Conservation (phyloP, 2,797 vertebrate genomes). For the Amblyopsis hoosieri region DNA sequence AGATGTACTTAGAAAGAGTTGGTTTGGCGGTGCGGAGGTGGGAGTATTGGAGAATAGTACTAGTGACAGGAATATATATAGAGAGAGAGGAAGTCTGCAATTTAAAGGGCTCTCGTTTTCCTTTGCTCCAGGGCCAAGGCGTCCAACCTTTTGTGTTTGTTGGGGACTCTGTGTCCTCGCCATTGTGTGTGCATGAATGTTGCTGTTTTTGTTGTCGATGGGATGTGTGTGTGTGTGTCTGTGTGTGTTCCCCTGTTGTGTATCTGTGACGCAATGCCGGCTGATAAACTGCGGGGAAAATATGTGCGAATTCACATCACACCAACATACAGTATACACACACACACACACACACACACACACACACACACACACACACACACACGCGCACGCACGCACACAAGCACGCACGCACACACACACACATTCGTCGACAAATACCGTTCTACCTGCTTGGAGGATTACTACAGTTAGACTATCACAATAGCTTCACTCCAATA, state of each 20-base stretch:
- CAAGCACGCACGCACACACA: too few species aligned
- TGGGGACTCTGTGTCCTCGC: slow-evolving; percentile 20
- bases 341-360: slow-evolving; percentile 19
- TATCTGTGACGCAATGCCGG: slow-evolving; percentile 70
- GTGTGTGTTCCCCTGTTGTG: not conserved
- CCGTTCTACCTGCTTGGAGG: slow-evolving; percentile 11
- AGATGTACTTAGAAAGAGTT: slow-evolving; percentile 15
- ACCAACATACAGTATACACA: slow-evolving; percentile 37
- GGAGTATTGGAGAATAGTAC: slow-evolving; percentile 19
- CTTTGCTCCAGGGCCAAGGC: slow-evolving; percentile 37
- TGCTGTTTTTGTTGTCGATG: not conserved
- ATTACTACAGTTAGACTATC: too few species aligned
- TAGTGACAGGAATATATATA: slow-evolving; percentile 31
- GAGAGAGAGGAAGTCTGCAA: slow-evolving; percentile 30
- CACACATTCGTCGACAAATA: slow-evolving; percentile 26
- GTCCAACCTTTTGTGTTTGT: slow-evolving; percentile 13
- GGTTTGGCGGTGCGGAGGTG: not conserved
- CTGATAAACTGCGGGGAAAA: slow-evolving; percentile 78
- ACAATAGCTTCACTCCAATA: too few species aligned
- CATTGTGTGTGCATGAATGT: slow-evolving; percentile 35
- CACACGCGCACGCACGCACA: too few species aligned
- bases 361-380: slow-evolving; percentile 26
- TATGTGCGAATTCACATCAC: slow-evolving; percentile 62
- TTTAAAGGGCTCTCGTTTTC: slow-evolving; percentile 26
- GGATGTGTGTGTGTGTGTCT: slow-evolving; percentile 3